These are phyloP conservation scores for Microtus pennsylvanicus DNA, from an alignment of 2,113 vertebrate species.

Conservation along the genomic window DNA sequence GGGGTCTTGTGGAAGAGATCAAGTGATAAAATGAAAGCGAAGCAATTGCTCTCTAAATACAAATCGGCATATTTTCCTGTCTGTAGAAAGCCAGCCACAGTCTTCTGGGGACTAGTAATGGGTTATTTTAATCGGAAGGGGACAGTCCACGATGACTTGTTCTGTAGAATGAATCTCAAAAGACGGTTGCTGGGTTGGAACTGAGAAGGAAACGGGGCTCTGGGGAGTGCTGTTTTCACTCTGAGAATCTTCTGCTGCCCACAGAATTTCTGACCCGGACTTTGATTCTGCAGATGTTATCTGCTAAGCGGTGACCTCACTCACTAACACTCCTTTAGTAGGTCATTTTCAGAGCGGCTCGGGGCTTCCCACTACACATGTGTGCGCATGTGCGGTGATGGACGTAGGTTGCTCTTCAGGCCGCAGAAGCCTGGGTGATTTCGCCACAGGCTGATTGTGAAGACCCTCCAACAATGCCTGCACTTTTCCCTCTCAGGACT, in stretches of 20 bases:
- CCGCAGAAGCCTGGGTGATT: background rate
- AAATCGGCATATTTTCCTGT: background rate
- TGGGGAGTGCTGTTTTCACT: background rate
- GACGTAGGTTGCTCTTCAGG: background rate
- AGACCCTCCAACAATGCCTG: background rate
- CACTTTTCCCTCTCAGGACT: background rate
- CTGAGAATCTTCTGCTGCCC: background rate
- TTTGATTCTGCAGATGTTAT: background rate
- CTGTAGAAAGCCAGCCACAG: background rate
- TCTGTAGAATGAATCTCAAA: background rate
- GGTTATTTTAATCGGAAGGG: background rate
- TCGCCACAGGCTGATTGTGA: background rate
- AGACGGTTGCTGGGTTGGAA: background rate
- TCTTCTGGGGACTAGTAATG: background rate
- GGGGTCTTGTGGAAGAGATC: background rate
- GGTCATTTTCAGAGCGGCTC: background rate
- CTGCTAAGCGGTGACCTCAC: background rate
- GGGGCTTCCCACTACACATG: background rate
- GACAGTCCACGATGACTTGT: background rate
- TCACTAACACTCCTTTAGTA: background rate
- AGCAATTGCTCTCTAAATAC: constrained; percentile 15
- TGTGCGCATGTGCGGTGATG: background rate
- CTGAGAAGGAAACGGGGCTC: background rate
- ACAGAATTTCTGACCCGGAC: no score
- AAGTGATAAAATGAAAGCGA: constrained; percentile 23